These are phyloP conservation scores for Hoplostethus mediterraneus DNA, from an alignment of 2,797 vertebrate species.

Conservation along the genomic window DNA sequence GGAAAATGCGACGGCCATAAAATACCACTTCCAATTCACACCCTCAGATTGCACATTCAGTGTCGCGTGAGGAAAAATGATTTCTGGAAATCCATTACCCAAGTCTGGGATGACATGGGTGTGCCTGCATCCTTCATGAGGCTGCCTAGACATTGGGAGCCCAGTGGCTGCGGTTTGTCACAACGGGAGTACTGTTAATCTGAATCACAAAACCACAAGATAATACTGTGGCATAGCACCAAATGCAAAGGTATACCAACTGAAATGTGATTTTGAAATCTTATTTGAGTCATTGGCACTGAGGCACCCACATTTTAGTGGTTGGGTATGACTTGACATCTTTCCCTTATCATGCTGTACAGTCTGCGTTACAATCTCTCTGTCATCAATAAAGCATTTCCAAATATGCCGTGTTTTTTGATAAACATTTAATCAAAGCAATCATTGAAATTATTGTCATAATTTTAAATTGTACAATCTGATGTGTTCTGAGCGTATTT, in stretches of 20 bases:
- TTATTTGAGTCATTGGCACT: not conserved
- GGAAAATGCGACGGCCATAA: constrained; percentile 39
- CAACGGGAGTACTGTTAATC: constrained; percentile 7
- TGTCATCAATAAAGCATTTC: too few species aligned
- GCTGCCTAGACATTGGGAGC: not conserved
- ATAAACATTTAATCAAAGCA: too few species aligned
- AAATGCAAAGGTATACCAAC: not conserved
- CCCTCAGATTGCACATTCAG: constrained; percentile 59
- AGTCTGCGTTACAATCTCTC: too few species aligned
- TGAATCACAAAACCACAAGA: not conserved
- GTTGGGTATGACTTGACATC: not conserved
- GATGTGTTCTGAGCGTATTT: not conserved
- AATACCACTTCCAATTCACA: constrained; percentile 63
- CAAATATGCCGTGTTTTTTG: too few species aligned
- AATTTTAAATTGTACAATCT: not conserved
- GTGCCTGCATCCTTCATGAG: constrained; percentile 1
- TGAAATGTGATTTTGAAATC: not conserved
- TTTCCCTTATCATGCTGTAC: not conserved
- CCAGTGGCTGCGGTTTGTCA: constrained; percentile 3
- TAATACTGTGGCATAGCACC: not conserved
- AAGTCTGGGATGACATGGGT: constrained; percentile 21
- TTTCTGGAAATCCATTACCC: constrained; percentile 52
- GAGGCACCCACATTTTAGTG: not conserved
- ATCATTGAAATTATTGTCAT: not conserved
- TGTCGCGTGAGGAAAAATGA: constrained; percentile 42